Base-by-base conservation (phyloP, 2,113 vertebrate species). In the Engraulis encrasicolus region DNA sequence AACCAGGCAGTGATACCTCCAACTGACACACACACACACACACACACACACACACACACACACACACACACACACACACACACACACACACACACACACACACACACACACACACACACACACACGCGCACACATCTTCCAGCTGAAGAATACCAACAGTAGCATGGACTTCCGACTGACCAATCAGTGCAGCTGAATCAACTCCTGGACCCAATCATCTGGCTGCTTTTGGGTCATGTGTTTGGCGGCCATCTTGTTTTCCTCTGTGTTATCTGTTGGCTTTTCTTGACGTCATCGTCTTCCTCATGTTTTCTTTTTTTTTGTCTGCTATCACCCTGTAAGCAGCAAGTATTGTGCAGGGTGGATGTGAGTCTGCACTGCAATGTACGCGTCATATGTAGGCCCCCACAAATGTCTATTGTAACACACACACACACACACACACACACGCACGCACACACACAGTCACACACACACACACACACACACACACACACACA, bases 1-100 rank as follows among this genome's bases (percentile, higher is more conserved):
- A 97, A 92, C 97, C 97, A 85, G 97, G 97, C 94, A 99, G 98
- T 83, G 98, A 99, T 98, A 99, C 98, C 97, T 99, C 98, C 92
- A 99, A 99, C 95, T 99, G 95, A 98, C 95, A 94, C 93, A 90
- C 54, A 61, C 54, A 61, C 54, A 61, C 54, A 61, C 54, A 61
- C 54, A 61, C n/a, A 23, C 6, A 61, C 54, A 61, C 84, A 88
- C 87, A 92, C 85, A 91, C 91, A 92, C 84, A 88, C 88, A 92
- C 85, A 91, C 91, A 92, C 84, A 11, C 58, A 66, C 27, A 66
- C 6, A 31, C 27, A 66, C 27, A 66, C 82, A 87, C 88, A 92
- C 85, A 91, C 90, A 92, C 89, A 31, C 58, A 66, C 27, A 66
- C 27, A 31, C 27, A 66, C 27, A 66, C 82, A 87, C 88, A 92